phyloP scores from a whole-genome alignment of 2,113 vertebrate genomes.

The Austrofundulus limnaeus region DNA sequence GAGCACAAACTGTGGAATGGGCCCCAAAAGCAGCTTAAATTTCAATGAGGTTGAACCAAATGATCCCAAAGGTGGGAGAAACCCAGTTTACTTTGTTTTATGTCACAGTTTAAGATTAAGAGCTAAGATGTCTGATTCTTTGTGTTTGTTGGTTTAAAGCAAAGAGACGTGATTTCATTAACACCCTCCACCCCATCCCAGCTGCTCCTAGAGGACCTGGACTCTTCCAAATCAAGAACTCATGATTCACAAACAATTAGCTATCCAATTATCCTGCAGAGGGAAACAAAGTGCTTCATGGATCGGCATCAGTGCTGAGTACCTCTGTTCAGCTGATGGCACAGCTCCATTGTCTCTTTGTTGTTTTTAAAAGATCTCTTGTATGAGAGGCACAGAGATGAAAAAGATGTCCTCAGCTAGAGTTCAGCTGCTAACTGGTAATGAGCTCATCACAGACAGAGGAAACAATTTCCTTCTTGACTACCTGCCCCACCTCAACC shows the following conservation, averaged over 20 bases:
- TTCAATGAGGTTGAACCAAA: no score
- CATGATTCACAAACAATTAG: constrained; percentile 57
- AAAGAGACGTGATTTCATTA: constrained; percentile 19
- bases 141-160: neutral
- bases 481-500: neutral
- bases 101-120: no score
- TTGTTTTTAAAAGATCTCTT: constrained; percentile 38
- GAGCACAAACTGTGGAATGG: no score
- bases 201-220: neutral
- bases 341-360: constrained; percentile 18
- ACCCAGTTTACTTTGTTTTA: no score
- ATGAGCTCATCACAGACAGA: constrained; percentile 51
- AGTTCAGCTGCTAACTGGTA: constrained; percentile 51
- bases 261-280: constrained; percentile 51
- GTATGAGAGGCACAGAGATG: constrained; percentile 45
- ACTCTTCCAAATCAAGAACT: constrained; percentile 20
- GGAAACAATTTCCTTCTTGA: constrained; percentile 4
- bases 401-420: constrained; percentile 42
- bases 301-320: constrained; percentile 35
- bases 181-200: constrained; percentile 8
- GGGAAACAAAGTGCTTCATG: constrained; percentile 32
- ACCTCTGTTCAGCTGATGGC: constrained; percentile 4
- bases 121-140: no score
- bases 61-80: no score
- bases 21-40: no score